phyloP scores from a whole-genome alignment of 2,113 vertebrate genomes.

The Notothenia coriiceps region DNA sequence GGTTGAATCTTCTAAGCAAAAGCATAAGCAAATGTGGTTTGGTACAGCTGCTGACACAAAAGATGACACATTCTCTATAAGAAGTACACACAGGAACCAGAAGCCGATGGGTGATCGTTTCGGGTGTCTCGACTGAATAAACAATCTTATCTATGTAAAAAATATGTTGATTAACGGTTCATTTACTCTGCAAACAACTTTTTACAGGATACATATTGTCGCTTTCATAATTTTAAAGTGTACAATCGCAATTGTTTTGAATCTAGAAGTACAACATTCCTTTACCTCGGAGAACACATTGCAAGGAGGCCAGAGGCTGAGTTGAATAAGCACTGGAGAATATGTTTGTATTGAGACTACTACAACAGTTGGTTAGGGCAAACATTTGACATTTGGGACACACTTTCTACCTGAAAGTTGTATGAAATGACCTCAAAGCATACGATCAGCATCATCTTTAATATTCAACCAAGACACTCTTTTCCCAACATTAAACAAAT shows the following conservation, averaged over 20 bases:
- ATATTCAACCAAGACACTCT: not conserved
- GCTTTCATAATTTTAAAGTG: not conserved
- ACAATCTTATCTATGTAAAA: not conserved
- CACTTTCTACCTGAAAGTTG: not conserved
- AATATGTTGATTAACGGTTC: not conserved
- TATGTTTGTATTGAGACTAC: not conserved
- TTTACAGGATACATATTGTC: not conserved
- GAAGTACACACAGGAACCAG: not conserved
- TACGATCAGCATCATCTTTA: not conserved
- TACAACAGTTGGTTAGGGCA: not conserved
- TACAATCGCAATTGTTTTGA: not conserved
- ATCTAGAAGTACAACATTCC: not conserved
- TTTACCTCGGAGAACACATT: not conserved
- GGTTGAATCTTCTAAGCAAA: conserved; percentile 33
- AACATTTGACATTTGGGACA: not conserved
- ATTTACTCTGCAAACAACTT: not conserved
- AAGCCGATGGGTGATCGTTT: not conserved
- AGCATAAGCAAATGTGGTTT: conserved; percentile 29
- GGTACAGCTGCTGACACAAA: conserved; percentile 1
- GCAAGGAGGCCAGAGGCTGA: not conserved
- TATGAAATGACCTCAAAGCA: not conserved
- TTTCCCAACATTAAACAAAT: not conserved
- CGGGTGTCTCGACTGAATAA: not conserved
- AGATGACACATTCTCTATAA: not conserved
- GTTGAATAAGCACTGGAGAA: not conserved